Percentiles rank a stretch among this genome's conserved stretches.
These are phyloP conservation scores for Kryptolebias ocellatus DNA, from an alignment of 2,797 vertebrate species.

Conservation along the genomic window DNA sequence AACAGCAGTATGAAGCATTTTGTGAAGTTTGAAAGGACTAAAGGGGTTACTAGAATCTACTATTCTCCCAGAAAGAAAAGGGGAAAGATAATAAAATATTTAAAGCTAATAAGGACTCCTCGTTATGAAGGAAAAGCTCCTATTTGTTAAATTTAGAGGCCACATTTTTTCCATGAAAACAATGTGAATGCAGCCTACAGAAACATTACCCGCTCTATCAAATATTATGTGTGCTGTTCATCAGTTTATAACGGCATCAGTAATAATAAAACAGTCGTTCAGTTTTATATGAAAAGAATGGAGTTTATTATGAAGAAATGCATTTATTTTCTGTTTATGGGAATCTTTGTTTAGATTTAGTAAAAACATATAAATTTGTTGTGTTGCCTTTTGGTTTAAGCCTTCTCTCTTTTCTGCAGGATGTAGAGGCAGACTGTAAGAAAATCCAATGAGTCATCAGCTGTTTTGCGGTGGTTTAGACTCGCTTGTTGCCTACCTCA, in stretches of 20 bases:
- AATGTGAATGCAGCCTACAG: no score
- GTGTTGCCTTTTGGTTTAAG: not conserved
- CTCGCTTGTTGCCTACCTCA: conserved; percentile 22
- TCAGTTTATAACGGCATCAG: no score
- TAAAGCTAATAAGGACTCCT: no score
- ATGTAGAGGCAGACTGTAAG: not conserved
- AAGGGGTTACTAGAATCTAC: not conserved
- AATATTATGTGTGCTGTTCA: no score
- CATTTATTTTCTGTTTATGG: no score
- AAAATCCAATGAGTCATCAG: conserved; percentile 18
- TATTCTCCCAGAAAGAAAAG: not conserved
- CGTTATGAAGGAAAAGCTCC: not conserved
- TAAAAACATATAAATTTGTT: not conserved
- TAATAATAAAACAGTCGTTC: no score
- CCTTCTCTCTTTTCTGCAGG: not conserved
- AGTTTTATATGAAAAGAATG: no score
- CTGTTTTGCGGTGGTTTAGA: conserved; percentile 12
- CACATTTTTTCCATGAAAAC: not conserved
- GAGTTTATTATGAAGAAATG: no score
- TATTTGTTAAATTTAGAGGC: not conserved
- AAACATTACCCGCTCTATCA: no score
- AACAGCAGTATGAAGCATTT: not conserved
- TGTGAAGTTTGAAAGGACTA: no score
- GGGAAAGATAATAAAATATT: no score
- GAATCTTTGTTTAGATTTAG: not conserved